A percentile compares a stretch with the other conserved stretches of the same genome.
phyloP scores from a whole-genome alignment of 2,888 invertebrate species.

The Biston stratarius region DNA sequence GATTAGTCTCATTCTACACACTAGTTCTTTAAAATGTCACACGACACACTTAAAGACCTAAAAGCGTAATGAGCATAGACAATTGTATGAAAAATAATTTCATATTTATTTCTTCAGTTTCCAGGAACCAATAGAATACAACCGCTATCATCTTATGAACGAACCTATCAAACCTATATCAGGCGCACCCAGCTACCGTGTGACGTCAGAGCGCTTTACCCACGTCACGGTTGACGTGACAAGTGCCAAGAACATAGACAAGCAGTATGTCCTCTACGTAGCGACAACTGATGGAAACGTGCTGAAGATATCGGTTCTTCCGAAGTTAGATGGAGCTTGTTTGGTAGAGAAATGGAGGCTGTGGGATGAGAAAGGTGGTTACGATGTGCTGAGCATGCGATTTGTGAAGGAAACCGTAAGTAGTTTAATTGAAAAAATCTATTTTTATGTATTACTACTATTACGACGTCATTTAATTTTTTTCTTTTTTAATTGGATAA shows the following conservation, averaged over 20 bases:
- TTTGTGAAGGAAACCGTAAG: slow-evolving; percentile 92
- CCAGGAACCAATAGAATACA: slow-evolving; percentile 87
- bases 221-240: slow-evolving; percentile 94
- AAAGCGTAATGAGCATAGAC: too few species aligned
- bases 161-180: slow-evolving; percentile 92
- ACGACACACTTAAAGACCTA: too few species aligned
- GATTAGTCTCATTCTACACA: too few species aligned
- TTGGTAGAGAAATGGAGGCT: slow-evolving; percentile 94
- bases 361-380: slow-evolving; percentile 82
- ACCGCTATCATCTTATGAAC: slow-evolving; percentile 95
- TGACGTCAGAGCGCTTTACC: slow-evolving; percentile 90
- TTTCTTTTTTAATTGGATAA: too few species aligned
- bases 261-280: slow-evolving; percentile 92
- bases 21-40: too few species aligned
- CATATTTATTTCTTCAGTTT: slow-evolving; percentile 62
- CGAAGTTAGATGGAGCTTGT: slow-evolving; percentile 90
- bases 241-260: slow-evolving; percentile 89
- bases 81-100: too few species aligned
- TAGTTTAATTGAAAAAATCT: slow-evolving; percentile 22
- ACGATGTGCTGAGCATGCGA: slow-evolving; percentile 89
- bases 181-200: slow-evolving; percentile 89
- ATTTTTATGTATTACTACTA: too few species aligned
- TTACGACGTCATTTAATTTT: too few species aligned
- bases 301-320: slow-evolving; percentile 92
- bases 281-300: slow-evolving; percentile 91